Conservation (phyloP, 2,888 invertebrate genomes). For the Sepiola atlantica region DNA sequence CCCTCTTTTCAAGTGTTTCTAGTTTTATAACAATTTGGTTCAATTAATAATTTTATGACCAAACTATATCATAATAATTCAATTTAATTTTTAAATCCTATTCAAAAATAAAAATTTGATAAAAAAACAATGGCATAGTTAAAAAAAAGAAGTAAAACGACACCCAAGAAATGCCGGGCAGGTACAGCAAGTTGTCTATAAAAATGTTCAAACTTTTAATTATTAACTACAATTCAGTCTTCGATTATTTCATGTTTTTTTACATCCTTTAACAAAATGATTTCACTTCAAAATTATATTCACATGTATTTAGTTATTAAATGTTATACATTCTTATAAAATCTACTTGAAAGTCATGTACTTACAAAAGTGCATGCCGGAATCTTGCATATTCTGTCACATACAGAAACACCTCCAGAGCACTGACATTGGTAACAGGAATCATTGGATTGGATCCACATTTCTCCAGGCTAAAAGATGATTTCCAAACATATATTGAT, state of each 20-base stretch:
- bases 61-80: too few species aligned
- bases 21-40: too few species aligned
- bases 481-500: not conserved
- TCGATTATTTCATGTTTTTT: not conserved
- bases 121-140: too few species aligned
- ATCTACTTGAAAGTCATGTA: not conserved
- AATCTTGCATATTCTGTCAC: conserved; percentile 36
- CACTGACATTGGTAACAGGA: conserved; percentile 15
- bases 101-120: too few species aligned
- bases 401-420: not conserved
- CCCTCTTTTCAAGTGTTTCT: too few species aligned
- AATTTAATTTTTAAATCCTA: too few species aligned
- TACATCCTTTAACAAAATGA: not conserved
- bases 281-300: not conserved
- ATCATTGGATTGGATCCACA: not conserved
- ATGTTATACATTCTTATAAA: not conserved
- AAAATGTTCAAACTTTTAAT: not conserved
- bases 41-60: too few species aligned
- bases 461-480: not conserved
- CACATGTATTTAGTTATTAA: not conserved
- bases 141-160: too few species aligned
- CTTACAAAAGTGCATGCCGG: not conserved
- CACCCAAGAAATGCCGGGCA: too few species aligned
- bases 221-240: not conserved
- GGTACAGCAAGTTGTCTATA: not conserved